Evolutionary conservation across 2,888 invertebrate species (phyloP).

Genomic region (Zonitis immaculata): DNA sequence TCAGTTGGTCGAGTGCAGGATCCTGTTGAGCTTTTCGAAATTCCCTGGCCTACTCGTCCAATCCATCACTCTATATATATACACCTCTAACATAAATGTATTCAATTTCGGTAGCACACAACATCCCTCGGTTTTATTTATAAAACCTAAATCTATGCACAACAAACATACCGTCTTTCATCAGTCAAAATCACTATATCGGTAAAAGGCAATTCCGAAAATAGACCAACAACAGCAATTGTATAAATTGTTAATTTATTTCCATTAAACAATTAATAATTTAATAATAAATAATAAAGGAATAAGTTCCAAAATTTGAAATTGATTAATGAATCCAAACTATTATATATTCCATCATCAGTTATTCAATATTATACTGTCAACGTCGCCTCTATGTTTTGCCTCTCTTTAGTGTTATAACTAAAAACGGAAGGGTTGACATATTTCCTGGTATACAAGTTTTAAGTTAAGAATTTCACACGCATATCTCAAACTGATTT

Average conservation of each 20-base stretch:
- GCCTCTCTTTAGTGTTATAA: neutral
- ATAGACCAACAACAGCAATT: too few relatives aligned
- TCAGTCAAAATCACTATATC: too few relatives aligned
- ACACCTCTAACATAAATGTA: conserved; percentile 14
- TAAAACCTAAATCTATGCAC: conserved; percentile 9
- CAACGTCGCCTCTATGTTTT: too few relatives aligned
- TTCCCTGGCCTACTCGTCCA: conserved; percentile 52
- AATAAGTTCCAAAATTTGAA: neutral
- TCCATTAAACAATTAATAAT: neutral
- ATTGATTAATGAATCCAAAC: neutral
- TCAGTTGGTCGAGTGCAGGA: conserved; percentile 51
- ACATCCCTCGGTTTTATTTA: conserved; percentile 26
- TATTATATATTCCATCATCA: neutral
- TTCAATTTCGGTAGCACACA: conserved; percentile 30
- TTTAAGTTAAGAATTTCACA: neutral
- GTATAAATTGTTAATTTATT: neutral
- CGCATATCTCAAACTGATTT: conserved; percentile 8
- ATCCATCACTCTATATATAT: conserved; percentile 49
- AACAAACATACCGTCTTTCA: conserved; percentile 3
- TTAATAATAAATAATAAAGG: too few relatives aligned
- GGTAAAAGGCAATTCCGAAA: too few relatives aligned
- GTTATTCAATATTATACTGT: neutral
- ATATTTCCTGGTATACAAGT: conserved; percentile 1
- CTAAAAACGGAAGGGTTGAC: neutral
- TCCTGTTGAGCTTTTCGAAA: conserved; percentile 52